phyloP scores from a whole-genome alignment of 92 coral and sea anemone species.

The Actinostola sp. region DNA sequence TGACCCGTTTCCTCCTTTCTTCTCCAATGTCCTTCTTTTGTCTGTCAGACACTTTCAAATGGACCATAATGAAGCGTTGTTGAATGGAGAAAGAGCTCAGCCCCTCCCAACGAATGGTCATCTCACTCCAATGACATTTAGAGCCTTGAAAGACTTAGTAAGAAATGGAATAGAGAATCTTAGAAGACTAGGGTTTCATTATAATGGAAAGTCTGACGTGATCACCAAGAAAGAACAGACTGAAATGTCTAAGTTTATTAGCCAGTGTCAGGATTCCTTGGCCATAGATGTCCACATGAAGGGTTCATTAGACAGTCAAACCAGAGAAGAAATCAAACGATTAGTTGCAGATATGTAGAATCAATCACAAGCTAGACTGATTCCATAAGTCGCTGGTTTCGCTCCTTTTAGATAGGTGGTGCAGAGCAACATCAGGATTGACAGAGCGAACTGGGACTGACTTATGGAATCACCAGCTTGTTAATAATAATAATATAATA shows the following conservation, averaged over 20 bases:
- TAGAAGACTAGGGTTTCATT: slow-evolving; percentile 47
- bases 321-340: slow-evolving; percentile 46
- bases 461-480: no score
- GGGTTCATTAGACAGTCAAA: slow-evolving; percentile 56
- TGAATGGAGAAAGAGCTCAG: background rate
- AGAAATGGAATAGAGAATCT: slow-evolving; percentile 24
- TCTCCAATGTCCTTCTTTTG: slow-evolving; percentile 54
- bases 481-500: no score
- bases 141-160: slow-evolving; percentile 43
- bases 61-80: slow-evolving; percentile 44
- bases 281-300: slow-evolving; percentile 36
- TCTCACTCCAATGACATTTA: slow-evolving; percentile 63
- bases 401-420: no score
- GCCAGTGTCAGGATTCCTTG: slow-evolving; percentile 57
- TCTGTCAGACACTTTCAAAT: slow-evolving; percentile 71
- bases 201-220: slow-evolving; percentile 35
- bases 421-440: no score
- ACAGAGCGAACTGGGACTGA: no score
- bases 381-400: no score
- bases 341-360: slow-evolving; percentile 22
- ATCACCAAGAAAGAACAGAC: slow-evolving; percentile 40
- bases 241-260: slow-evolving; percentile 44
- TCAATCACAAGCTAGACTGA: no score
- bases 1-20: slow-evolving; percentile 31
- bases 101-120: slow-evolving; percentile 59